A percentile compares a stretch with the other conserved stretches of the same genome.
phyloP scores from a whole-genome alignment of 2,113 vertebrate genomes.

The Scartelaos histophorus region DNA sequence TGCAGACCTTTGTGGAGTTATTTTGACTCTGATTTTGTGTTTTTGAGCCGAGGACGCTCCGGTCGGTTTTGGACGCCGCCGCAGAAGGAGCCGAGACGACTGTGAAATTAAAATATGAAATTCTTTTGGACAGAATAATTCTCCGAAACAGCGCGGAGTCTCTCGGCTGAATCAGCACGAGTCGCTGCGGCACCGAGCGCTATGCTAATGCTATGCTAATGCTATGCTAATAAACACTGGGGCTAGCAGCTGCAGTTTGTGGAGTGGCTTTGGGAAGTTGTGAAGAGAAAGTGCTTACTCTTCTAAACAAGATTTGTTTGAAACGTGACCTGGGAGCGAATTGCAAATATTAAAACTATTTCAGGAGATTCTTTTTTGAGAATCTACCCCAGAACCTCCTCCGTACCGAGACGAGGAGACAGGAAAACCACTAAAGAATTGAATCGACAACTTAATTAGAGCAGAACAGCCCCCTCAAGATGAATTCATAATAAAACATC shows the following conservation, averaged over 20 bases:
- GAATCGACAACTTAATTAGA: too few species aligned
- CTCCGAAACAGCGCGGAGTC: not conserved
- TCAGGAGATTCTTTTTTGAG: not conserved
- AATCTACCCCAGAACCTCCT: too few species aligned
- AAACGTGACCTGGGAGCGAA: not conserved
- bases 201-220: constrained; percentile 12
- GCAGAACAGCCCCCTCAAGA: too few species aligned
- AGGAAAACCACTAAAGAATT: too few species aligned
- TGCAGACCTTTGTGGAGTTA: not conserved
- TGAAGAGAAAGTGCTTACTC: not conserved
- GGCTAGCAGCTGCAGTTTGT: constrained; percentile 1
- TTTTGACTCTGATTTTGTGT: not conserved
- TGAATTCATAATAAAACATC: too few species aligned
- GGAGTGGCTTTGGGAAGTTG: not conserved
- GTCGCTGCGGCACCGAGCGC: not conserved
- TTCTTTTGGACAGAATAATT: not conserved
- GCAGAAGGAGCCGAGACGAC: not conserved
- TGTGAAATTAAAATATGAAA: constrained; percentile 5
- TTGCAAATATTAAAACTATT: not conserved
- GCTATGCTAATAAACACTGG: constrained; percentile 4
- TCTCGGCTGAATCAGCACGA: constrained; percentile 1
- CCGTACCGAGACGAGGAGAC: too few species aligned
- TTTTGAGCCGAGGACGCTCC: not conserved
- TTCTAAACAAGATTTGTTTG: not conserved
- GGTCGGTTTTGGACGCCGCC: not conserved